Conservation (phyloP, 53 echinoderm and acorn worm genomes). For the Arbacia lixula region DNA sequence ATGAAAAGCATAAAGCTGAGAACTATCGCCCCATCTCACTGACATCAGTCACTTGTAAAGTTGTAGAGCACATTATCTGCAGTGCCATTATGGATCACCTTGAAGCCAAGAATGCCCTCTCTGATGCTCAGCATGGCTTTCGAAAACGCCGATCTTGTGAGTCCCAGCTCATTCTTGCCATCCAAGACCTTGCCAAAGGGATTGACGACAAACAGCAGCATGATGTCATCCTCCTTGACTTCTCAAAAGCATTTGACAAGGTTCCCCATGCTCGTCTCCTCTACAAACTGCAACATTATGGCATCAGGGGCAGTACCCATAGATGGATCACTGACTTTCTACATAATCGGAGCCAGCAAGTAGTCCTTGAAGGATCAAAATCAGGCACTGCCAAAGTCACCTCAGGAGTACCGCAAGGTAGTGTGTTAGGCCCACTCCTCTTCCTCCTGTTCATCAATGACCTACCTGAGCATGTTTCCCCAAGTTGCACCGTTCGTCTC, state of each 20-base stretch:
- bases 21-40: no score
- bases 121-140: no score
- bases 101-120: no score
- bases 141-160: no score
- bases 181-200: slow-evolving; percentile 36
- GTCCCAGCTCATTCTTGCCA: no score
- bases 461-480: slow-evolving; percentile 47
- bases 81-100: no score
- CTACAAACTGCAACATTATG: slow-evolving; percentile 38
- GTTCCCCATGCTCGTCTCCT: slow-evolving; percentile 54
- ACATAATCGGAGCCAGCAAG: slow-evolving; percentile 25
- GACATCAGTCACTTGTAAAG: no score
- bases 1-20: no score
- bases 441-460: slow-evolving; percentile 67
- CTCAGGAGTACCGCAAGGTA: slow-evolving; percentile 69
- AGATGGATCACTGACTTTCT: slow-evolving; percentile 56
- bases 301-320: slow-evolving; percentile 19
- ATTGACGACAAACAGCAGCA: slow-evolving; percentile 34
- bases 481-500: slow-evolving; percentile 37
- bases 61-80: no score
- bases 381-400: slow-evolving; percentile 26
- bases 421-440: slow-evolving; percentile 53
- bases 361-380: slow-evolving; percentile 51
- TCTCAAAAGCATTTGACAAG: slow-evolving; percentile 42
- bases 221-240: slow-evolving; percentile 45